A percentile compares a stretch with the other conserved stretches of the same genome.
Evolutionary conservation across 2,797 vertebrate genomes (phyloP).

Genomic region (Poecilia picta): DNA sequence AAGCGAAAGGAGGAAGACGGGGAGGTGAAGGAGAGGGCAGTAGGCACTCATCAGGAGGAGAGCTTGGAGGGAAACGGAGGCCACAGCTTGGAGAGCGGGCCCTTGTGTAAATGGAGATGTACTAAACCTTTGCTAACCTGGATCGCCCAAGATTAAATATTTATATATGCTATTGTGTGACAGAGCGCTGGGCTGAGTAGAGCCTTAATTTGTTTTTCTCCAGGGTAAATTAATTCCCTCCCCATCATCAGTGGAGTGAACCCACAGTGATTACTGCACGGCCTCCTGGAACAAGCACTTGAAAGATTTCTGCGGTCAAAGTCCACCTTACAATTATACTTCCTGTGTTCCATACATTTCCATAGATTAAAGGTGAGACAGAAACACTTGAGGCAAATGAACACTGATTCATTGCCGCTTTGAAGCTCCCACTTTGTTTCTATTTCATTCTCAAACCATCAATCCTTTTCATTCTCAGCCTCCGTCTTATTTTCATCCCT

Average conservation of each 20-base stretch:
- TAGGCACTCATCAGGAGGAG: slow-evolving; percentile 70
- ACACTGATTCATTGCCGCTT: slow-evolving; percentile 27
- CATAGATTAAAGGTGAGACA: slow-evolving; percentile 83
- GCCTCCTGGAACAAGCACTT: slow-evolving; percentile 72
- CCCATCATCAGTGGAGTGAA: slow-evolving; percentile 78
- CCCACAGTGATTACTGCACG: slow-evolving; percentile 75
- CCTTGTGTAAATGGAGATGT: slow-evolving; percentile 84
- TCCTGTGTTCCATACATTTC: slow-evolving; percentile 81
- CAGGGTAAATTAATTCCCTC: slow-evolving; percentile 83
- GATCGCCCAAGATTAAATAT: slow-evolving; percentile 85
- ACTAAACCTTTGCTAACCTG: slow-evolving; percentile 86
- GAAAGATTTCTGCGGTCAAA: slow-evolving; percentile 81
- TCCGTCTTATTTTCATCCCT: slow-evolving; percentile 25
- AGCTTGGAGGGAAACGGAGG: slow-evolving; percentile 64
- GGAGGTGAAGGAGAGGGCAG: slow-evolving; percentile 73
- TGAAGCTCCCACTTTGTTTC: slow-evolving; percentile 27
- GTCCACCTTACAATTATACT: slow-evolving; percentile 84
- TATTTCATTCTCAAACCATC: slow-evolving; percentile 11
- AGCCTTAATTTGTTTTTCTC: slow-evolving; percentile 85
- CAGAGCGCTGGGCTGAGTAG: slow-evolving; percentile 64
- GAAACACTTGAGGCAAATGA: slow-evolving; percentile 64
- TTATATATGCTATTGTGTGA: slow-evolving; percentile 88
- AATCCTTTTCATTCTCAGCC: slow-evolving; percentile 25
- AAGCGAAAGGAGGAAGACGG: slow-evolving; percentile 55
- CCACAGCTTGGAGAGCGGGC: slow-evolving; percentile 70